A percentile compares a stretch with the other conserved stretches of the same genome.
Evolutionary conservation across 1,140 invertebrate species (phyloP).

Genomic region (Cryptotermes secundus): DNA sequence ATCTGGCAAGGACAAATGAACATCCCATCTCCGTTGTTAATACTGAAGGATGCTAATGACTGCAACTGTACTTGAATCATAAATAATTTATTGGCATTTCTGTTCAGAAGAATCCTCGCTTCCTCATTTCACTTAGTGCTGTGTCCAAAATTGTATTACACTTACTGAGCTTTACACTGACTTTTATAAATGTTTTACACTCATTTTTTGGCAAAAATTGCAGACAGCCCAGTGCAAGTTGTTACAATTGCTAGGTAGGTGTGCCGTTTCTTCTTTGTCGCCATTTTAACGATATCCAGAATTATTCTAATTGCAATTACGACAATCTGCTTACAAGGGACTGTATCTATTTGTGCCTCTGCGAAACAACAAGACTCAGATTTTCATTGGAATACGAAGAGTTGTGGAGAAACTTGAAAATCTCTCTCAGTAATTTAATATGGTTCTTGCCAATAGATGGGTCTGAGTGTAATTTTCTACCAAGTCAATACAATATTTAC

Average conservation of each 20-base stretch:
- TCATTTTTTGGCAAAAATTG: neutral
- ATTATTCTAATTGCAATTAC: neutral
- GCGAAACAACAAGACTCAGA: too few species aligned
- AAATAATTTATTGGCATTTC: neutral
- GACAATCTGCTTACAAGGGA: neutral
- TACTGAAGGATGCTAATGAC: too few species aligned
- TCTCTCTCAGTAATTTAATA: too few species aligned
- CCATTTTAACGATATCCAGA: neutral
- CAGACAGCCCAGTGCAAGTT: neutral
- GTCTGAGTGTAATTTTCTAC: neutral
- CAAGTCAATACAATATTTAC: neutral
- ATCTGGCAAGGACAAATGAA: too few species aligned
- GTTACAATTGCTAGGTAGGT: too few species aligned
- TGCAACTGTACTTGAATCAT: too few species aligned
- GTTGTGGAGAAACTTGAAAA: too few species aligned
- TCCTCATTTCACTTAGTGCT: neutral
- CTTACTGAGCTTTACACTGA: neutral
- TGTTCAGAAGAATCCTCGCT: neutral
- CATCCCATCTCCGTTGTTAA: too few species aligned
- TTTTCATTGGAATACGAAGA: too few species aligned
- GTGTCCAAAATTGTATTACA: neutral
- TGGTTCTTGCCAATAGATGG: neutral
- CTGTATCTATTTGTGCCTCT: neutral
- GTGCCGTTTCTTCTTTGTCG: neutral
- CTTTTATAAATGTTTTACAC: constrained; percentile 7